Conservation (phyloP, 2,888 invertebrate genomes). For the Cabera pusaria region DNA sequence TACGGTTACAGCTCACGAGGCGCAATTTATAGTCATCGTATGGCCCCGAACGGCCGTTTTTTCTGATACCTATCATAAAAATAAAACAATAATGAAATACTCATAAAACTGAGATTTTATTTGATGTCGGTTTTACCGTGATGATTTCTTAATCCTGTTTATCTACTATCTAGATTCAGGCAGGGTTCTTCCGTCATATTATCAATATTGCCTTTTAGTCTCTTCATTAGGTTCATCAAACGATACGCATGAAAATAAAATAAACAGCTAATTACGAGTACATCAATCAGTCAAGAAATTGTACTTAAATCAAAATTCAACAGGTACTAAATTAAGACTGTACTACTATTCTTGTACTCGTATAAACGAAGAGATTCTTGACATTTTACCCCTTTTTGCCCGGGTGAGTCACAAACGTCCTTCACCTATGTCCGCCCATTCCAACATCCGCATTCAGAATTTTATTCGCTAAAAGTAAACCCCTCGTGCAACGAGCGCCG, state of each 20-base stretch:
- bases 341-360: slow-evolving; percentile 7
- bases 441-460: slow-evolving; percentile 68
- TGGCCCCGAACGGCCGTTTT: slow-evolving; percentile 42
- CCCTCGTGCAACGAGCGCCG: slow-evolving; percentile 30
- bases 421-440: slow-evolving; percentile 62
- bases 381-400: slow-evolving; percentile 51
- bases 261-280: too few species aligned
- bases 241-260: too few species aligned
- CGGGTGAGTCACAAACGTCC: slow-evolving; percentile 70
- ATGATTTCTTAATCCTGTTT: too few species aligned
- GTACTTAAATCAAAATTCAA: slow-evolving; percentile 1
- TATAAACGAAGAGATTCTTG: slow-evolving; percentile 39
- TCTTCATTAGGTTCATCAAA: too few species aligned
- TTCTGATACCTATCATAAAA: slow-evolving; percentile 47
- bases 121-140: slow-evolving; percentile 23
- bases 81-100: slow-evolving; percentile 47
- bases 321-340: background rate
- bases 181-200: too few species aligned
- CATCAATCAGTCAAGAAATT: too few species aligned
- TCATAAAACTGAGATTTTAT: slow-evolving; percentile 40
- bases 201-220: too few species aligned
- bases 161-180: too few species aligned
- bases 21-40: slow-evolving; percentile 63
- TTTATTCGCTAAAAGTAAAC: slow-evolving; percentile 46
- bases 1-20: slow-evolving; percentile 57